Evolutionary conservation across 2,113 vertebrate species (phyloP), one percentile per base, ranked within the genome.

Genomic region (Monarcha castaneiventris): DNA sequence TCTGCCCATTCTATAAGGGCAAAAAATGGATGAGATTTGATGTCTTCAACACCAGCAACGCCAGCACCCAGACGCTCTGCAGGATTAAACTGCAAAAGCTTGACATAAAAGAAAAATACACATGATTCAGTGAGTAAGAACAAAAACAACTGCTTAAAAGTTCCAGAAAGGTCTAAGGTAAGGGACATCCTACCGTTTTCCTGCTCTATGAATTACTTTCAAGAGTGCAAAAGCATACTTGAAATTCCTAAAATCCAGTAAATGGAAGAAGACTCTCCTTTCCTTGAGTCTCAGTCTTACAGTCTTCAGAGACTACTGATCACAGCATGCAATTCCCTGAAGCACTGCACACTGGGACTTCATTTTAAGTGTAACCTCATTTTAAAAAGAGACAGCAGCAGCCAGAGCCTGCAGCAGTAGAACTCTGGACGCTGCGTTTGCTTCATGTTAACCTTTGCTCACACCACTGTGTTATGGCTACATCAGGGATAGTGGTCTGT

Each of bases 11-110:
- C 97, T 97, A 99, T 98, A 52, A 93, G 97, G 84, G 98, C 97
- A 94, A 99, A 99, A 97, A 99, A 99, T 6, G 99, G 99, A 94
- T 99, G 99, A 77, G 99, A 99, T 97, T 99, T 99, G 96, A 99
- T 99, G 87, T 99, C 99, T 96, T 99, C 99, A 48, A 98, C 99
- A 55, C 99, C 99, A 66, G 98, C 98, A 39, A 98, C 99, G 10
- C 99, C 99, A 29, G 99, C 98, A 54, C 99, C 99, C 90, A 99
- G 98, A 86, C 99, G 98, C 91, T 99, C 99, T 62, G 97, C 90
- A 19, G 99, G 98, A 97, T 99, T 99, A 97, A 98, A 99, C 98
- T 99, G 99, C 94, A 99, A 98, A 94, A 99, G 98, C 99, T 99
- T 94, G 74, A 94, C 59, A 94, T 72, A 63, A 97, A 92, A 94